phyloP scores from a whole-genome alignment of 2,888 invertebrate species.

The Orchesella flavescens region DNA sequence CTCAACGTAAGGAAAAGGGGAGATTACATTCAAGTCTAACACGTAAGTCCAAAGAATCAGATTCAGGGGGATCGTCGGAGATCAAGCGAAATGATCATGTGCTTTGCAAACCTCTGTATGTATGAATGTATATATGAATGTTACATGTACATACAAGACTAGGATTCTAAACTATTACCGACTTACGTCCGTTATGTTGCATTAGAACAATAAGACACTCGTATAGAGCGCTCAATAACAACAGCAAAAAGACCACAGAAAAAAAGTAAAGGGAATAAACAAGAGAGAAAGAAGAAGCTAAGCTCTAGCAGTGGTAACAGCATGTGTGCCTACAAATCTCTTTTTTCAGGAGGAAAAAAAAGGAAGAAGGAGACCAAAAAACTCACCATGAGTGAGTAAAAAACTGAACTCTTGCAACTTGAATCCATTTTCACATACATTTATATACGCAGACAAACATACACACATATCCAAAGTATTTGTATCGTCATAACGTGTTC shows the following conservation, averaged over 20 bases:
- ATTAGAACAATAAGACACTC: neutral
- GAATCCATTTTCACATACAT: slow-evolving; percentile 18
- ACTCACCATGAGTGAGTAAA: slow-evolving; percentile 3
- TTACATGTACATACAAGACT: neutral
- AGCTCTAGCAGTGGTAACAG: slow-evolving; percentile 23
- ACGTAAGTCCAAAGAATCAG: slow-evolving; percentile 48
- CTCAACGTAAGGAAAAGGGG: neutral
- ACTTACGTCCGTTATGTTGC: neutral
- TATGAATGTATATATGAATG: neutral
- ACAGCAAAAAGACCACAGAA: neutral
- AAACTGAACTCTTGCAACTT: neutral
- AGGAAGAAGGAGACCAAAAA: slow-evolving; percentile 13
- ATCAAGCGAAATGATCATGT: slow-evolving; percentile 64
- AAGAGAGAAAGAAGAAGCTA: slow-evolving; percentile 4
- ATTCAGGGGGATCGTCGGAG: slow-evolving; percentile 60
- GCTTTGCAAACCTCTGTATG: slow-evolving; percentile 43
- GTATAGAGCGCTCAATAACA: neutral
- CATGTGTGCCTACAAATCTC: slow-evolving; percentile 22
- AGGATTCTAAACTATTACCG: slow-evolving; percentile 48
- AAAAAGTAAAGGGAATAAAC: neutral
- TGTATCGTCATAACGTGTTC: neutral
- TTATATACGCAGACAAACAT: neutral
- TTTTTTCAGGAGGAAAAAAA: neutral
- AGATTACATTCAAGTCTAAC: slow-evolving; percentile 10
- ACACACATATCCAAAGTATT: no score